Conservation (phyloP, 2,113 vertebrate genomes). For the Malurus alboscapulatus region DNA sequence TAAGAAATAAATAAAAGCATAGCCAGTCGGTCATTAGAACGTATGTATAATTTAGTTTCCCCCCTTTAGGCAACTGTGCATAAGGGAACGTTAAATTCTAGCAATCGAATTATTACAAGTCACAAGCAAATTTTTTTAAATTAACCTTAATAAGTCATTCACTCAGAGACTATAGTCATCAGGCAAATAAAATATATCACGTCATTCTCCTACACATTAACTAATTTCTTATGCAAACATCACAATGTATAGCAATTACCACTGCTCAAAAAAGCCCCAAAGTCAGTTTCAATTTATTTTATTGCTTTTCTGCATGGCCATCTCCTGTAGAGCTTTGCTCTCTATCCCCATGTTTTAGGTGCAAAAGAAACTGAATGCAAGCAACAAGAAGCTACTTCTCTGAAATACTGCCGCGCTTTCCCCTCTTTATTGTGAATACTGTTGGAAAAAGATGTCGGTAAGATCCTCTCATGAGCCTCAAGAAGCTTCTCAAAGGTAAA, state of each 20-base stretch:
- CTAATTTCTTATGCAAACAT: slow-evolving; percentile 83
- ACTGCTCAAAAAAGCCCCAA: slow-evolving; percentile 71
- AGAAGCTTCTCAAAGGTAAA: background rate
- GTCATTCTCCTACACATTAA: slow-evolving; percentile 79
- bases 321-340: slow-evolving; percentile 71
- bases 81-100: slow-evolving; percentile 78
- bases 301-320: slow-evolving; percentile 75
- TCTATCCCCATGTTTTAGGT: slow-evolving; percentile 53
- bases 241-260: slow-evolving; percentile 82
- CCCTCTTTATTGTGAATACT: background rate
- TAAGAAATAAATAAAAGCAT: slow-evolving; percentile 76
- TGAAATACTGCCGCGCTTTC: background rate
- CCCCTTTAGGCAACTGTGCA: slow-evolving; percentile 77
- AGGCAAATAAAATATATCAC: slow-evolving; percentile 78
- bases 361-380: slow-evolving; percentile 46
- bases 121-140: slow-evolving; percentile 80
- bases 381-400: slow-evolving; percentile 31
- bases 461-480: background rate
- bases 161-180: slow-evolving; percentile 79
- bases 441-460: background rate
- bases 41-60: slow-evolving; percentile 73
- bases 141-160: slow-evolving; percentile 84
- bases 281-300: slow-evolving; percentile 82
- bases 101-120: slow-evolving; percentile 80
- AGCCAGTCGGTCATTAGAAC: slow-evolving; percentile 75